Evolutionary conservation across 2,797 vertebrate genomes (phyloP).

Genomic region (Cephalopachus bancanus): DNA sequence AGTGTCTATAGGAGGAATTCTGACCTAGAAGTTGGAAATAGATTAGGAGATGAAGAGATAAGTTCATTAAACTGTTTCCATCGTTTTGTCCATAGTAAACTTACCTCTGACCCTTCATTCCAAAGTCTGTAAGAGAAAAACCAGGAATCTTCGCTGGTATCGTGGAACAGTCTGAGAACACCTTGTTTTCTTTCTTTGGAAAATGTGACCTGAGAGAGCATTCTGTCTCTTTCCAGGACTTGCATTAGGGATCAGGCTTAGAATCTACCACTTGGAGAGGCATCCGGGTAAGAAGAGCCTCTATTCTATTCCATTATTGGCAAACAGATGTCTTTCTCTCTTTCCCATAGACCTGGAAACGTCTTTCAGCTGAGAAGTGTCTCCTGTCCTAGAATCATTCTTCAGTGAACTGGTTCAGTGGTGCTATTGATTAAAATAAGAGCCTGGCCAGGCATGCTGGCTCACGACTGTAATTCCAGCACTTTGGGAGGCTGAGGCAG

Average conservation of each 20-base stretch:
- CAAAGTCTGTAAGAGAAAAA: neutral
- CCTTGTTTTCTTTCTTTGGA: neutral
- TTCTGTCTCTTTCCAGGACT: neutral
- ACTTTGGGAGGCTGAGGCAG: no score
- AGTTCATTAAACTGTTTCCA: neutral
- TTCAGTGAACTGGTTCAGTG: neutral
- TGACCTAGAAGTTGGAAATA: neutral
- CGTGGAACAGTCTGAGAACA: neutral
- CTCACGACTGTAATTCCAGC: no score
- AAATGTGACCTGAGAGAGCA: neutral
- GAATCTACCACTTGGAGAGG: neutral
- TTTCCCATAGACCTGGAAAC: neutral
- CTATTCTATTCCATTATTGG: neutral
- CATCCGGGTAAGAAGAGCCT: neutral
- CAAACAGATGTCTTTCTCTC: neutral
- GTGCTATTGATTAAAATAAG: neutral
- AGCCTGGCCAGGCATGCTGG: neutral
- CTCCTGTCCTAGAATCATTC: neutral
- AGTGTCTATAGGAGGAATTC: conserved; percentile 1
- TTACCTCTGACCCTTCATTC: neutral
- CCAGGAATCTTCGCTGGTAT: neutral
- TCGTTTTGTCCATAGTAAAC: neutral
- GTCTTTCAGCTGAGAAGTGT: neutral
- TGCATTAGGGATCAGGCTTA: neutral
- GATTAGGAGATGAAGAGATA: neutral